A percentile compares a stretch with the other conserved stretches of the same genome.
phyloP scores from a whole-genome alignment of 2,888 invertebrate species.

The Agonopterix arenella region DNA sequence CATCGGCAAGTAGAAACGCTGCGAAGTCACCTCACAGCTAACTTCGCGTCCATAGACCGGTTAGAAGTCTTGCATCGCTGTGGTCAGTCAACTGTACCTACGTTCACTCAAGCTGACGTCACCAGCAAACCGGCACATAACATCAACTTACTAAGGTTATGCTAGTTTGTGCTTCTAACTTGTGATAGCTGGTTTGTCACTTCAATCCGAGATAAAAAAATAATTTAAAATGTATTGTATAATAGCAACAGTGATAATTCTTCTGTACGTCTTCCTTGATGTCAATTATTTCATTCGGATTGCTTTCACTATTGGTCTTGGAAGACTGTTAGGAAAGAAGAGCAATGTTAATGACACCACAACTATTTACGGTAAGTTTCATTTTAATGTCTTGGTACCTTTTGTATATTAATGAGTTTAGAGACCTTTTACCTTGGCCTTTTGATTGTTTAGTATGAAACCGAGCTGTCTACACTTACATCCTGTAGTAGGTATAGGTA shows the following conservation, averaged over 20 bases:
- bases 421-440: too few species aligned
- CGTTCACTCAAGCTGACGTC: not conserved
- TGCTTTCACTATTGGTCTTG: conserved; percentile 81
- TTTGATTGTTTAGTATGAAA: too few species aligned
- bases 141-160: not conserved
- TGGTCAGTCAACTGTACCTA: not conserved
- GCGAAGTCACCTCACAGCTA: too few species aligned
- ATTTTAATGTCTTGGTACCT: not conserved
- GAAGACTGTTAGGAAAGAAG: conserved; percentile 82
- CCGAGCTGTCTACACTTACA: too few species aligned
- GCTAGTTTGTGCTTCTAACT: not conserved
- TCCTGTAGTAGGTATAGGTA: too few species aligned
- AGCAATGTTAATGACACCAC: conserved; percentile 83
- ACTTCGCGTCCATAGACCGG: too few species aligned
- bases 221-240: conserved; percentile 49
- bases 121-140: conserved; percentile 7
- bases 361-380: conserved; percentile 82
- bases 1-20: too few species aligned
- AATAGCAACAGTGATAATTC: conserved; percentile 50
- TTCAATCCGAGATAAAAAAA: not conserved
- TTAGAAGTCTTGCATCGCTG: too few species aligned
- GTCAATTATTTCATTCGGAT: conserved; percentile 88
- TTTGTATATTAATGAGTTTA: too few species aligned
- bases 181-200: too few species aligned
- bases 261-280: conserved; percentile 85